These are phyloP conservation scores for Antennarius striatus DNA, from an alignment of 2,113 vertebrate species.

Conservation along the genomic window DNA sequence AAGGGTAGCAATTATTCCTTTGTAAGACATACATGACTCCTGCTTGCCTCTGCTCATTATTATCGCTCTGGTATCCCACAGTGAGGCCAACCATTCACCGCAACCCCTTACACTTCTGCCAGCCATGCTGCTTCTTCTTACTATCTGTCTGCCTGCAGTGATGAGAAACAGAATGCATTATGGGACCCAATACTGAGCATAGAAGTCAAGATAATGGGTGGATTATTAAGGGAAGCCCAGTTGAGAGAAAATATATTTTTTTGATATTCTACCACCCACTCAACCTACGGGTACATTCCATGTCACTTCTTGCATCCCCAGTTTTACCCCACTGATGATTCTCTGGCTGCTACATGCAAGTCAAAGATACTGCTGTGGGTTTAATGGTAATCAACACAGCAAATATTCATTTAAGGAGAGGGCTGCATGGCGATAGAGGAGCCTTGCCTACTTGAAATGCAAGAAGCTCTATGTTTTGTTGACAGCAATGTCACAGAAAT, in stretches of 20 bases:
- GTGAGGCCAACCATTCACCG: conserved; percentile 75
- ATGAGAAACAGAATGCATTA: conserved; percentile 68
- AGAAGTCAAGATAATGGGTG: conserved; percentile 76
- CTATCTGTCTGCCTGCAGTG: conserved; percentile 62
- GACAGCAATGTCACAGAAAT: conserved; percentile 18
- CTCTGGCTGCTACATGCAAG: conserved; percentile 62
- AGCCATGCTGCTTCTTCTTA: conserved; percentile 65
- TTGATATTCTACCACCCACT: conserved; percentile 64
- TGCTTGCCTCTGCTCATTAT: conserved; percentile 78
- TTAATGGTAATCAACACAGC: conserved; percentile 74
- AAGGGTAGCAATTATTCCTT: conserved; percentile 83
- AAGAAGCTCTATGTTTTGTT: conserved; percentile 26
- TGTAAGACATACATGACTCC: conserved; percentile 76
- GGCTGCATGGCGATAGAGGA: conserved; percentile 39
- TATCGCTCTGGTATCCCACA: conserved; percentile 76
- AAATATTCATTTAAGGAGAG: conserved; percentile 72
- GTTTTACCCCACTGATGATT: conserved; percentile 33
- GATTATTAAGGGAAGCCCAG: conserved; percentile 76
- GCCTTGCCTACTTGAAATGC: conserved; percentile 61
- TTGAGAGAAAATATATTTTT: conserved; percentile 66
- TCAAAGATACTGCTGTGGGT: conserved; percentile 58
- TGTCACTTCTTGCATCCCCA: conserved; percentile 31
- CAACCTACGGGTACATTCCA: conserved; percentile 50
- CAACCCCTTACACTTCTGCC: conserved; percentile 69
- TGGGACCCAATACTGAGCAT: conserved; percentile 59